Base-by-base conservation (phyloP, 2,113 vertebrate species). In the Strigops habroptila region DNA sequence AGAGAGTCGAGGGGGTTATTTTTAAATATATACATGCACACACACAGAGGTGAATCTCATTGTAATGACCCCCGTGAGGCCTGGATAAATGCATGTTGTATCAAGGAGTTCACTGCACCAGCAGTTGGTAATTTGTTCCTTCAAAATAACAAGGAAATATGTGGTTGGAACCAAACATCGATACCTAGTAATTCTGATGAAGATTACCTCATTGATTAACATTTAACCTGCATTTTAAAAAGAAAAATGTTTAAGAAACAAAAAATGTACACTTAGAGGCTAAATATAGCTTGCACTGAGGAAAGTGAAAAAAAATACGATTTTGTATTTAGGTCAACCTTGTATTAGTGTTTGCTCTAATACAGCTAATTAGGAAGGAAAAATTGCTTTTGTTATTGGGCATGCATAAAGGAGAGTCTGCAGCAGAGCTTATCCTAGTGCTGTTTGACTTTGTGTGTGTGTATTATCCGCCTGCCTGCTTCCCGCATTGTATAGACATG, bases 181-280 rank as follows among this genome's bases (percentile, higher is more conserved):
- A 94, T 92, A 87, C 22, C 57, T 41, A 76, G 81, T 49, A 89
- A 95, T 95, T 96, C 82, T 89, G 86, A 82, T 89, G 65, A 79
- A 89, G 69, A 93, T 91, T 92, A 85, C 57, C 70, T 95, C 89
- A 97, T 91, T 93, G 93, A 95, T 89, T 96, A 92, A 89, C 86
- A 82, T 91, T 92, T 95, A 92, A 73, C 81, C 77, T 73, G 31
- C 24, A 41, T 91, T 88, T 82, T 85, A 76, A 76, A 93, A 81
- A 86, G 51, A 88, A 49, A 89, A 95, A 82, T 52, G 12, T 60
- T 71, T 93, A 82, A 95, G 77, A 76, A 48, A 76, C 21, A 28
- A 76, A 79, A 87, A 87, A 87, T 9, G 14, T 64, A 25, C 43
- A 52, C 24, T 92, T 77, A 43, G 0, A 87, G 23, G 52, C 65